phyloP scores from a whole-genome alignment of 2,888 invertebrate genomes.

The Cheilosia urbana region DNA sequence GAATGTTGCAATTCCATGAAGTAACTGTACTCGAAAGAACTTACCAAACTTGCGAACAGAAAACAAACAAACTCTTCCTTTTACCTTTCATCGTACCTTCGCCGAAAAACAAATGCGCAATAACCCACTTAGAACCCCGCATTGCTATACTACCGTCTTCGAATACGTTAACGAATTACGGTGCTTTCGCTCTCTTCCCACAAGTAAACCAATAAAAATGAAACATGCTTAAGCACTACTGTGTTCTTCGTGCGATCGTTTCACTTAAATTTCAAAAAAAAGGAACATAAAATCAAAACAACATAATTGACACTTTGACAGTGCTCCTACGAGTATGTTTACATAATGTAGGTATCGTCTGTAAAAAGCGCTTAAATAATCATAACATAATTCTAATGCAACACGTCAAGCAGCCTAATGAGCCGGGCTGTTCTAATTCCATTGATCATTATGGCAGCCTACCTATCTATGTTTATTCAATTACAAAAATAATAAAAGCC shows the following conservation, averaged over 20 bases:
- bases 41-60: conserved; percentile 38
- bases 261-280: conserved; percentile 35
- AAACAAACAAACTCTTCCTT: conserved; percentile 68
- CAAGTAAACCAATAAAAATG: conserved; percentile 44
- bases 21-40: conserved; percentile 53
- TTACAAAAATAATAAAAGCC: conserved; percentile 23
- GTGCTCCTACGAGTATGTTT: conserved; percentile 12
- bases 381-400: conserved; percentile 17
- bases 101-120: conserved; percentile 62
- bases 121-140: conserved; percentile 61
- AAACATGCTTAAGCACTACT: not conserved
- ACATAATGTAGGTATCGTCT: conserved; percentile 42
- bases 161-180: conserved; percentile 69
- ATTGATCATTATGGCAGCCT: conserved; percentile 1
- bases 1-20: conserved; percentile 57
- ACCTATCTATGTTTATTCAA: no score
- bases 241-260: conserved; percentile 28
- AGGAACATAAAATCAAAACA: not conserved
- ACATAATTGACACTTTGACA: not conserved
- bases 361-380: conserved; percentile 7
- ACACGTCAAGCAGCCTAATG: conserved; percentile 31
- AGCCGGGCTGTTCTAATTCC: conserved; percentile 28
- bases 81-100: conserved; percentile 14
- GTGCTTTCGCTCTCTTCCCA: conserved; percentile 71
- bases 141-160: conserved; percentile 20